Evolutionary conservation across 2,888 invertebrate species (phyloP).

Genomic region (Philonicus albiceps): DNA sequence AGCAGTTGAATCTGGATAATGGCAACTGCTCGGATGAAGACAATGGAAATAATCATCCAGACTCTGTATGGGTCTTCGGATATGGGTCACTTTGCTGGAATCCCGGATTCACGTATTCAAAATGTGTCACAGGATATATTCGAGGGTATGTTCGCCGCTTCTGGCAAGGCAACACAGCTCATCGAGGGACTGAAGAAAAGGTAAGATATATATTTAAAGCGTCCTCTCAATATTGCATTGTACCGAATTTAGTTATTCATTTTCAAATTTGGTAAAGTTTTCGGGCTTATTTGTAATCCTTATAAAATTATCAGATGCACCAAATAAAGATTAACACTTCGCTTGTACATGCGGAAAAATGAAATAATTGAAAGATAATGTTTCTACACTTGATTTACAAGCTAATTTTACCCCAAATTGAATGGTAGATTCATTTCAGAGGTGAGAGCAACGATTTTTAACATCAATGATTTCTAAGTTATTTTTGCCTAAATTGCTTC

Average conservation of each 20-base stretch:
- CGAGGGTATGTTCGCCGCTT: constrained; percentile 82
- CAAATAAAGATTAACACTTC: no score
- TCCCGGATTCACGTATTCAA: constrained; percentile 86
- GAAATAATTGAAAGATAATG: no score
- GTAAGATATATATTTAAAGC: constrained; percentile 61
- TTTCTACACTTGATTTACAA: no score
- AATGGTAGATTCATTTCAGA: no score
- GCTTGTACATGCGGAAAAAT: no score
- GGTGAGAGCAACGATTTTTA: neutral
- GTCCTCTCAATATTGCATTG: no score
- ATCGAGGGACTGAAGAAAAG: constrained; percentile 77
- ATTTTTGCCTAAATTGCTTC: neutral
- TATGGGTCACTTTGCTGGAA: constrained; percentile 97
- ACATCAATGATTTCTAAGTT: neutral
- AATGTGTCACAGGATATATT: constrained; percentile 79
- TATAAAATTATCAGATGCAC: no score
- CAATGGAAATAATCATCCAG: constrained; percentile 50
- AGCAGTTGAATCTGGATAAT: neutral
- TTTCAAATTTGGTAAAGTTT: no score
- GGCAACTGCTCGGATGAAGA: neutral
- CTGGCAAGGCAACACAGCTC: constrained; percentile 91
- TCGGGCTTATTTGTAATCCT: no score
- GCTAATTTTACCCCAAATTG: no score
- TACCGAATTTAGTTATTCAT: no score
- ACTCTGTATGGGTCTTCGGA: constrained; percentile 86